Evolutionary conservation across 2,797 vertebrate genomes (phyloP), one percentile per base, ranked within the genome.

Genomic region (Spea hammondii): DNA sequence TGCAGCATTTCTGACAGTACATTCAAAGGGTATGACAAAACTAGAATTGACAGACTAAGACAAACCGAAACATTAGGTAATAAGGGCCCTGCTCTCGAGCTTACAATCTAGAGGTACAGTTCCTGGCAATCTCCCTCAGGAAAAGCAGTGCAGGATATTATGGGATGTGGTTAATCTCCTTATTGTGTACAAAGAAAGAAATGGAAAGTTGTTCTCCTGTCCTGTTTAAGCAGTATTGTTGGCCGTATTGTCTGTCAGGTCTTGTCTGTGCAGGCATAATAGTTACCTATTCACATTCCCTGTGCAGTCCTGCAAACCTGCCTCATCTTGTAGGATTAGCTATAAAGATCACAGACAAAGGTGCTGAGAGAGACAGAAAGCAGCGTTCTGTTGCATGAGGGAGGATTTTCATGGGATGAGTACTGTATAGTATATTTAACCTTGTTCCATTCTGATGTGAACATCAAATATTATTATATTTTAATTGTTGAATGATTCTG

Each of bases 301-400:
- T 68, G 4, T 64, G 14, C 17, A 50, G 48, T 59, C 49, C 64
- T 72, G 64, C 9, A 53, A 51, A 73, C 79, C 65, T 77, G 79
- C 70, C 79, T 77, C 47, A 45, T 77, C 79, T 69, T 82, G 79
- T 44, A 64, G 9, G 48, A 44, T 72, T 65, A 74, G 32, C 53
- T 57, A 8, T 45, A 81, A n/a, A 67, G 49, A 81, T 79, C 55
- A 68, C 11, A 64, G 32, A 55, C 32, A 70, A 74, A 79, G 66
- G 57, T 79, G 78, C 78, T 79, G 78, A 76, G 17, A 48, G 51
- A 62, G 12, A 59, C 71, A 83, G 9, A 80, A 83, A 80, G 79
- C 62, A 53, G 73, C 62, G 62, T 76, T 53, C 12, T 53, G 47
- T 14, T 65, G 69, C 59, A 65, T 59, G 78, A 74, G 72, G 65